phyloP scores from a whole-genome alignment of 2,113 vertebrate species.

The Ellobius talpinus region DNA sequence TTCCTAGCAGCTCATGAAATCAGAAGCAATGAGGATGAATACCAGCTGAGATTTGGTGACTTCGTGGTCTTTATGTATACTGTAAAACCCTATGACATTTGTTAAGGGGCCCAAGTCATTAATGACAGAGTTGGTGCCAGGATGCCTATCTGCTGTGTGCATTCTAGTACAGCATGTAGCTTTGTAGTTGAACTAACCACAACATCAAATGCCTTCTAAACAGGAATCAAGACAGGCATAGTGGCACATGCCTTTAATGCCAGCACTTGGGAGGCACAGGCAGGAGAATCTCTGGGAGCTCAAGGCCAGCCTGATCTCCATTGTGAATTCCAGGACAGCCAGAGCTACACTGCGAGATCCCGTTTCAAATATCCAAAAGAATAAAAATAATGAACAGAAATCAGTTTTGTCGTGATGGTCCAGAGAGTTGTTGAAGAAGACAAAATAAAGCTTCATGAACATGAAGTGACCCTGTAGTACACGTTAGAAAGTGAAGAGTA shows the following conservation, averaged over 20 bases:
- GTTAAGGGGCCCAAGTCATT: too few relatives aligned
- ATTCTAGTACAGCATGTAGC: accelerated
- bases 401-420: accelerated
- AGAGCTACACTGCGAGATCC: neutral
- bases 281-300: neutral
- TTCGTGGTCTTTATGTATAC: neutral
- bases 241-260: neutral
- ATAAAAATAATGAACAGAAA: neutral
- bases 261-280: neutral
- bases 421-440: neutral
- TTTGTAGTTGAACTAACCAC: accelerated
- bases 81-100: neutral
- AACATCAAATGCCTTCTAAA: neutral
- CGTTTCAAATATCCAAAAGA: neutral
- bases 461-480: neutral
- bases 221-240: neutral
- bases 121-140: neutral
- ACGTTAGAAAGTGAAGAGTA: neutral
- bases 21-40: too few relatives aligned
- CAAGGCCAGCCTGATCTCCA: neutral
- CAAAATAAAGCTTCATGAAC: neutral
- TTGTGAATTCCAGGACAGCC: neutral
- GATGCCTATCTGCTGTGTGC: accelerated
- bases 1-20: neutral
- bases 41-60: neutral